Evolutionary conservation across 2,113 vertebrate genomes (phyloP), one percentile per base, ranked within the genome.

Genomic region (Eulemur macaco): DNA sequence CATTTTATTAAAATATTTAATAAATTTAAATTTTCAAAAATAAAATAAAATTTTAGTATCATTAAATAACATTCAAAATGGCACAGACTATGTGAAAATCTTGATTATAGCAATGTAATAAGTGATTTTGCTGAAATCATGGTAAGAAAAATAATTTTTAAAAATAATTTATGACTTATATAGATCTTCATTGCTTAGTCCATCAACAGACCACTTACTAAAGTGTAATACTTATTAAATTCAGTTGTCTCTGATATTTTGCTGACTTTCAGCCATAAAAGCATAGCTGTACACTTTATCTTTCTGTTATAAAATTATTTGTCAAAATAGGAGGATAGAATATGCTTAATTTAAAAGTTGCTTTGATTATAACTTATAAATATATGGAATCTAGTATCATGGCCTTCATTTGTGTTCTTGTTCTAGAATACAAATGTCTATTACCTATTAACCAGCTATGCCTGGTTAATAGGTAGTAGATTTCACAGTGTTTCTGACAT

Each of bases 331-430:
- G 42, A 60, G 45, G 25, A 71, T n/a, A 71, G 20, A 63, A 52
- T 66, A 71, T 69, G 69, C 89, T 76, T 92, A 60, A 89, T 45
- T 87, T 92, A 92, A 74, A 94, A 90, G 20, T 39, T 94, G n/a
- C n/a, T 37, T 82, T 86, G 27, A 64, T 82, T 93, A 56, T 42
- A 81, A 78, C 5, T 80, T 81, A 74, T 81, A 73, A 85, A 50
- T 42, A 74, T 86, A 60, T 86, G 37, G 21, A 89, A 31, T 86
- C 60, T 45, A 18, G 9, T 64, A 47, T 82, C 1, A 86, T 81
- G n/a, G 8, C 54, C n/a, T 96, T 14, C 37, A 50, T 88, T 42
- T 92, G 11, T 37, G 52, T 73, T 84, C 66, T 74, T 86, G 14
- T 8, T 54, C 69, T 34, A 13, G 50, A 64, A 13, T n/a, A 64